A percentile compares a stretch with the other conserved stretches of the same genome.
phyloP scores from a whole-genome alignment of 37 sponge, comb jelly and placozoan species.

The Oscarella lobularis region DNA sequence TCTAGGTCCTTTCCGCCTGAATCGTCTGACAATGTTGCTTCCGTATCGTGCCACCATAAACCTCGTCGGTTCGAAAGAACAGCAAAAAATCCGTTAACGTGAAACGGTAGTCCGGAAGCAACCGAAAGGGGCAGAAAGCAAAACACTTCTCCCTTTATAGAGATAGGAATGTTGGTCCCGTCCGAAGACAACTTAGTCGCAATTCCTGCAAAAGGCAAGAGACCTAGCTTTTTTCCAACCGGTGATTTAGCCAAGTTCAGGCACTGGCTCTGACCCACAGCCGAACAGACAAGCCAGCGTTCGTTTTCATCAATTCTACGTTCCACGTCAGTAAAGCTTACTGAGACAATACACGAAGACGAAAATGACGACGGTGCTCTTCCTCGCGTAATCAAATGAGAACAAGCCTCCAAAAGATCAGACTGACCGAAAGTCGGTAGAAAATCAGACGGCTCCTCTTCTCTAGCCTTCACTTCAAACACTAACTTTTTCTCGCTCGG shows the following conservation, averaged over 20 bases:
- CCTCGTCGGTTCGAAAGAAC: conserved; percentile 31
- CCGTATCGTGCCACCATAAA: conserved; percentile 21
- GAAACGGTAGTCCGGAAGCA: conserved; percentile 33
- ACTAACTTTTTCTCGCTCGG: background rate
- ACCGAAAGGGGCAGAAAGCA: conserved; percentile 31
- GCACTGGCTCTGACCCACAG: background rate
- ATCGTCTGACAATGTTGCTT: background rate
- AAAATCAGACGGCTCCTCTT: background rate
- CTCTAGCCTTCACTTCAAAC: background rate
- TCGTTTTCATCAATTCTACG: background rate
- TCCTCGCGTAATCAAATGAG: background rate
- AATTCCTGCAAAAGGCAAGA: background rate
- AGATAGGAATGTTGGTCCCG: background rate
- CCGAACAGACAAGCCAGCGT: background rate
- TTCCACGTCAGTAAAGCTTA: too few species aligned
- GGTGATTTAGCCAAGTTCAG: too few species aligned
- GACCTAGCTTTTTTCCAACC: background rate
- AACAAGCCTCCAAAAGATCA: background rate
- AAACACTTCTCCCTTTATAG: conserved; percentile 20
- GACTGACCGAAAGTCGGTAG: background rate
- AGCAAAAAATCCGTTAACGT: conserved; percentile 43
- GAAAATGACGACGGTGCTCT: background rate
- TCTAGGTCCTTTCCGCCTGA: background rate
- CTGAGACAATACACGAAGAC: background rate
- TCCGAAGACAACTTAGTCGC: background rate